Evolutionary conservation across 92 coral and sea anemone genomes (phyloP).

Genomic region (Parazoanthus swiftii): DNA sequence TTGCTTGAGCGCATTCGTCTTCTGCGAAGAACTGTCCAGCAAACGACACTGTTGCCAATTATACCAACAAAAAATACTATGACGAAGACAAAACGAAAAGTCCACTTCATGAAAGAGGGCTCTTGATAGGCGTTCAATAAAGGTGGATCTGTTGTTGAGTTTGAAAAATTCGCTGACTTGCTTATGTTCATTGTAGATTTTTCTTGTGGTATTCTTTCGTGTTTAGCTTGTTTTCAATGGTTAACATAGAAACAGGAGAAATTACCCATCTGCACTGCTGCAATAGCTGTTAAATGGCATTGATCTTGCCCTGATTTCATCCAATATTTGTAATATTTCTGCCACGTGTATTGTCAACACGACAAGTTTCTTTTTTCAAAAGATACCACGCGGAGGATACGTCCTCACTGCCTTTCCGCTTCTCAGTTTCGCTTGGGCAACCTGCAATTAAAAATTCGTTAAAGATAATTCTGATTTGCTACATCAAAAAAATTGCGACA

Average conservation of each 20-base stretch:
- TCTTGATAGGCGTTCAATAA: conserved; percentile 48
- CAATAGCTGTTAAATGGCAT: neutral
- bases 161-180: conserved; percentile 3
- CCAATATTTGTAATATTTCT: neutral
- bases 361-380: neutral
- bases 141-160: neutral
- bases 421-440: neutral
- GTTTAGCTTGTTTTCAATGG: neutral
- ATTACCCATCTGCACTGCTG: neutral
- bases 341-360: neutral
- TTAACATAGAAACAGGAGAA: neutral
- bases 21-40: conserved; percentile 84
- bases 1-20: conserved; percentile 88
- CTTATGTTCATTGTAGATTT: conserved; percentile 7
- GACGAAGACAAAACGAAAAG: conserved; percentile 79
- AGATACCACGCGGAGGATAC: neutral
- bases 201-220: neutral
- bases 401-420: neutral
- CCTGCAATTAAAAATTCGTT: conserved; percentile 28
- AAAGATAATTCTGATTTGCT: neutral
- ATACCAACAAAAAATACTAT: conserved; percentile 82
- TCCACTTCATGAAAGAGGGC: conserved; percentile 80
- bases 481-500: neutral
- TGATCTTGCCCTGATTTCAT: neutral
- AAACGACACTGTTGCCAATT: conserved; percentile 83